phyloP scores from a whole-genome alignment of 2,113 vertebrate species.

The Penelope pileata region DNA sequence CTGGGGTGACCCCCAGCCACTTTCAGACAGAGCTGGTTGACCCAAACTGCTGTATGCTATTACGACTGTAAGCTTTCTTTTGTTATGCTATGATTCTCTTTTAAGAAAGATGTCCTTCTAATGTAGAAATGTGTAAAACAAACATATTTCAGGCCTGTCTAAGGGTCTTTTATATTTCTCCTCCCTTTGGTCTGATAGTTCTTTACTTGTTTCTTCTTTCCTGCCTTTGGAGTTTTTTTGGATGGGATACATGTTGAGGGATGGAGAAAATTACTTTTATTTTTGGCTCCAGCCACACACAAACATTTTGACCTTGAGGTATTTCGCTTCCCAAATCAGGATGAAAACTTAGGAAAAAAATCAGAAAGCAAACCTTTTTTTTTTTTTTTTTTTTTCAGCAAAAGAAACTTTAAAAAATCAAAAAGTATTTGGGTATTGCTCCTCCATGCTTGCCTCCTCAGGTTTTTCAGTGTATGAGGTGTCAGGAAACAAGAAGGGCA shows the following conservation, averaged over 20 bases:
- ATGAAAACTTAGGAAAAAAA: not conserved
- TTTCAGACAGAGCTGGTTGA: constrained; percentile 33
- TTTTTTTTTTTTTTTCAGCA: not conserved
- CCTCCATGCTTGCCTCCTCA: not conserved
- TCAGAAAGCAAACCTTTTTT: not conserved
- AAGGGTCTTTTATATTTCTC: constrained; percentile 16
- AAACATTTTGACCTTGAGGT: constrained; percentile 32
- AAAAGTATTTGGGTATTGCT: not conserved
- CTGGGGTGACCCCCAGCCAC: constrained; percentile 49
- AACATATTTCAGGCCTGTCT: not conserved
- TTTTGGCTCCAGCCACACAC: constrained; percentile 27
- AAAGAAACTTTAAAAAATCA: not conserved
- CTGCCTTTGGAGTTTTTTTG: constrained; percentile 5
- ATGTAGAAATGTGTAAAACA: constrained; percentile 23
- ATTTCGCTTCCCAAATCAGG: constrained; percentile 25
- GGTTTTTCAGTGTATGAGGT: not conserved
- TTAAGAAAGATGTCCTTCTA: constrained; percentile 46
- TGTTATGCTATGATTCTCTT: not conserved
- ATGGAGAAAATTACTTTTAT: constrained; percentile 28
- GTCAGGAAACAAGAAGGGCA: not conserved
- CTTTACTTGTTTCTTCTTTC: not conserved
- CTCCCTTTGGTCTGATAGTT: constrained; percentile 24
- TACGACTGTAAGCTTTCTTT: constrained; percentile 58
- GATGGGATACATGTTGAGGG: not conserved
- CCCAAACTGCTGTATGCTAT: constrained; percentile 17